phyloP scores from a whole-genome alignment of 2,888 invertebrate genomes.

The Amiota mariae region DNA sequence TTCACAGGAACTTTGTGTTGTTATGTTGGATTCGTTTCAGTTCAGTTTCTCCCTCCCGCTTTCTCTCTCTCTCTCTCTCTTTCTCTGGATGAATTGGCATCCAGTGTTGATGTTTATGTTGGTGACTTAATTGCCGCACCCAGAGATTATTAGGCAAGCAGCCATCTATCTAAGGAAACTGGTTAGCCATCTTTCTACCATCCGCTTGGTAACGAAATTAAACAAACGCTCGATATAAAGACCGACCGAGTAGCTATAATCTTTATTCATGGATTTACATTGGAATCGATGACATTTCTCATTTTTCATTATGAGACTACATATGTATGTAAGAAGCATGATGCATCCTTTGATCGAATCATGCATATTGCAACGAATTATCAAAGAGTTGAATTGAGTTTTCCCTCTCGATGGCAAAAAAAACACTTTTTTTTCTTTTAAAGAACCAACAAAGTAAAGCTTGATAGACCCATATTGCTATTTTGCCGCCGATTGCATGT shows the following conservation, averaged over 20 bases:
- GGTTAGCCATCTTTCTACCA: background rate
- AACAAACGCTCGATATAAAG: no score
- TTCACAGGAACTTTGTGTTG: constrained; percentile 22
- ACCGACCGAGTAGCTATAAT: no score
- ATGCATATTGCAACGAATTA: no score
- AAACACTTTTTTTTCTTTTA: no score
- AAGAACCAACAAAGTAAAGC: no score
- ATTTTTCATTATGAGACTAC: constrained; percentile 4
- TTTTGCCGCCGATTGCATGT: background rate
- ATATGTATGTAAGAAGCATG: background rate
- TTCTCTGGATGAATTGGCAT: constrained; percentile 1
- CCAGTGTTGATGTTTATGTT: constrained; percentile 33
- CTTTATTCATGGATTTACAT: no score
- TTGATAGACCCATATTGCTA: no score
- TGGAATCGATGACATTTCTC: background rate
- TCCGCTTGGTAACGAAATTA: background rate
- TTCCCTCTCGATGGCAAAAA: no score
- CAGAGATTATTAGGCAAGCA: constrained; percentile 51
- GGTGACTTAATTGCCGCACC: constrained; percentile 65
- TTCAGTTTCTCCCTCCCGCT: background rate
- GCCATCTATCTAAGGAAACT: constrained; percentile 25
- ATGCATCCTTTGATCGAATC: no score
- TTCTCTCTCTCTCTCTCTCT: background rate
- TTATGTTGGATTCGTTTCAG: background rate
- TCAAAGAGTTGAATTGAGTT: no score